phyloP scores from a whole-genome alignment of 1,140 invertebrate species.

The Branchinecta lynchi region DNA sequence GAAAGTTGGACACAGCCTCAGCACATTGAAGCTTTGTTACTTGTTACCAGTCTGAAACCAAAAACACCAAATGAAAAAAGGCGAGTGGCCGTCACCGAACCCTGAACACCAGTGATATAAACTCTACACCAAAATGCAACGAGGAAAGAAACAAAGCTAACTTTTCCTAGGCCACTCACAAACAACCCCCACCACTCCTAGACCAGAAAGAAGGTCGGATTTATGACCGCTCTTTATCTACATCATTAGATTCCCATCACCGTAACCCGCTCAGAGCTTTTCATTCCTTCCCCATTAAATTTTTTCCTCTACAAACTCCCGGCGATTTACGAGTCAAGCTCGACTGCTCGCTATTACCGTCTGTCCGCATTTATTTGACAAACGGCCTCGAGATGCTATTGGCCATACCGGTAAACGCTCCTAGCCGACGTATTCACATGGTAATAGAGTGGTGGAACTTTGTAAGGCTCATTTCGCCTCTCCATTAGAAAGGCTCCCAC shows the following conservation, averaged over 20 bases:
- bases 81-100: too few relatives aligned
- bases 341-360: background rate
- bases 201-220: background rate
- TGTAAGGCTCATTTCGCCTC: background rate
- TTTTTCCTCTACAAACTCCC: background rate
- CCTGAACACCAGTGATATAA: background rate
- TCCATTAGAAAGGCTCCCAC: conserved; percentile 2
- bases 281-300: background rate
- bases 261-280: background rate
- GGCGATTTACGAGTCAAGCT: conserved; percentile 1
- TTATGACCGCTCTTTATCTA: background rate
- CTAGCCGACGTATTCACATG: background rate
- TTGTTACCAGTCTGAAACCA: too few relatives aligned
- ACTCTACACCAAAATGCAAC: background rate
- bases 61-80: too few relatives aligned
- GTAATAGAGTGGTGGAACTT: conserved; percentile 11
- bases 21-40: too few relatives aligned
- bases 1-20: too few relatives aligned
- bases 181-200: background rate
- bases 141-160: background rate
- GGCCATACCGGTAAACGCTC: background rate
- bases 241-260: conserved; percentile 9
- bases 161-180: background rate
- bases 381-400: background rate
- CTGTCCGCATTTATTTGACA: conserved; percentile 1